A percentile compares a stretch with the other conserved stretches of the same genome.
phyloP scores from a whole-genome alignment of 2,797 vertebrate species.

The Lophius americanus region DNA sequence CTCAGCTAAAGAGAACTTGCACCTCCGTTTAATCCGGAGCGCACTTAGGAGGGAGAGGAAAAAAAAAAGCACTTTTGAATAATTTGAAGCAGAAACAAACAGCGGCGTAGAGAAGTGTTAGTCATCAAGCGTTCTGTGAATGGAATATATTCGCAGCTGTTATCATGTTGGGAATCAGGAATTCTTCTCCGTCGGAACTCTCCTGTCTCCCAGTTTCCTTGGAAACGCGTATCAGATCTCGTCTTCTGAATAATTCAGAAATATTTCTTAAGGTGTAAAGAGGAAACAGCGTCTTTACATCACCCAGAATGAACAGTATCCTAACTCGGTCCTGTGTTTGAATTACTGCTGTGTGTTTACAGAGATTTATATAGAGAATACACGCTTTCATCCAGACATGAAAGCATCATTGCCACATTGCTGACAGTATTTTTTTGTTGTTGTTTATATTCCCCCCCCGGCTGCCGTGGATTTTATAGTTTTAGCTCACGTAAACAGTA shows the following conservation, averaged over 20 bases:
- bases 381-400: constrained; percentile 19
- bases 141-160: constrained; percentile 61
- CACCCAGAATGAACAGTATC: constrained; percentile 15
- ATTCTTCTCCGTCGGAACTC: constrained; percentile 39
- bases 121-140: constrained; percentile 35
- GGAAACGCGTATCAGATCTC: constrained; percentile 67
- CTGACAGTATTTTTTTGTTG: constrained; percentile 48
- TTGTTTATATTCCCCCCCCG: constrained; percentile 61
- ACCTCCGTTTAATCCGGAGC: constrained; percentile 25
- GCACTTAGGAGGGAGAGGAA: constrained; percentile 14
- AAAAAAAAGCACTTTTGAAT: constrained; percentile 34
- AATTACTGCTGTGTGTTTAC: constrained; percentile 29
- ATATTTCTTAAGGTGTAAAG: constrained; percentile 61
- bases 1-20: constrained; percentile 22
- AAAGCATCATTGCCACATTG: constrained; percentile 43
- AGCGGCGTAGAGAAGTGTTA: constrained; percentile 25
- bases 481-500: constrained; percentile 83
- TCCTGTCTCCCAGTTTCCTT: constrained; percentile 66
- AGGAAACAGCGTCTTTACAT: constrained; percentile 20
- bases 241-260: constrained; percentile 77
- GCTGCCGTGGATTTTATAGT: constrained; percentile 77
- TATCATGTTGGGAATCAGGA: constrained; percentile 60
- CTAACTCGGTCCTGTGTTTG: constrained; percentile 32
- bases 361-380: constrained; percentile 23
- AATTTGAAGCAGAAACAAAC: constrained; percentile 49